phyloP scores from a whole-genome alignment of 2,888 invertebrate genomes.

The Dichetophora obliterata region DNA sequence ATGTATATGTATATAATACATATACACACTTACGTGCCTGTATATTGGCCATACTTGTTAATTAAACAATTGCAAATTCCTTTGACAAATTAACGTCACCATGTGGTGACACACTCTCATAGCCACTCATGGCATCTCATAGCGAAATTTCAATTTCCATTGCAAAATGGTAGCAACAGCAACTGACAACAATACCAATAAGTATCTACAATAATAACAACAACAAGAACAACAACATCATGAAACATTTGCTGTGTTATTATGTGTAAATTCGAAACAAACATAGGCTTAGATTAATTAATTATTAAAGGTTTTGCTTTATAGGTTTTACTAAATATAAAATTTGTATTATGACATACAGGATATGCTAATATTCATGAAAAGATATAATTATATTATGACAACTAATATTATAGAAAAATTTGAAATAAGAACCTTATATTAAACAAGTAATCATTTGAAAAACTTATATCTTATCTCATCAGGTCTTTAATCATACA shows the following conservation, averaged over 20 bases:
- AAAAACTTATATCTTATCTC: no score
- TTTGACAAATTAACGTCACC: slow-evolving; percentile 60
- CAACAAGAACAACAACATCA: not conserved
- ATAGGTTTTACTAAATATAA: no score
- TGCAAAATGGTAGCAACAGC: slow-evolving; percentile 47
- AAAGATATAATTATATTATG: no score
- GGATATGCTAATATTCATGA: no score
- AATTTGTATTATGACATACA: no score
- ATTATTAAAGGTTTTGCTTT: no score
- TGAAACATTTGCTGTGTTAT: not conserved
- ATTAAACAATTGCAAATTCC: slow-evolving; percentile 59
- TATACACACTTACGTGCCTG: not conserved
- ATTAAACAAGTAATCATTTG: no score
- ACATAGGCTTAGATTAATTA: no score
- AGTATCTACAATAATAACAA: not conserved
- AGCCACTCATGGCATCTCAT: slow-evolving; percentile 39
- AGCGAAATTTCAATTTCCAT: slow-evolving; percentile 44
- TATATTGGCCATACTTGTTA: slow-evolving; percentile 51
- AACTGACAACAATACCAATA: slow-evolving; percentile 40
- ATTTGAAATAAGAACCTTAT: no score
- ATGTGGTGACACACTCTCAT: slow-evolving; percentile 52
- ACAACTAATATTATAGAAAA: no score
- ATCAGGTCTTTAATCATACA: no score
- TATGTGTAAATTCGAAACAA: no score
- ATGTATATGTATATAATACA: not conserved